Percentiles rank a stretch among this genome's conserved stretches.
These are phyloP conservation scores for Macroramphosus scolopax DNA, from an alignment of 2,797 vertebrate species.

Conservation along the genomic window DNA sequence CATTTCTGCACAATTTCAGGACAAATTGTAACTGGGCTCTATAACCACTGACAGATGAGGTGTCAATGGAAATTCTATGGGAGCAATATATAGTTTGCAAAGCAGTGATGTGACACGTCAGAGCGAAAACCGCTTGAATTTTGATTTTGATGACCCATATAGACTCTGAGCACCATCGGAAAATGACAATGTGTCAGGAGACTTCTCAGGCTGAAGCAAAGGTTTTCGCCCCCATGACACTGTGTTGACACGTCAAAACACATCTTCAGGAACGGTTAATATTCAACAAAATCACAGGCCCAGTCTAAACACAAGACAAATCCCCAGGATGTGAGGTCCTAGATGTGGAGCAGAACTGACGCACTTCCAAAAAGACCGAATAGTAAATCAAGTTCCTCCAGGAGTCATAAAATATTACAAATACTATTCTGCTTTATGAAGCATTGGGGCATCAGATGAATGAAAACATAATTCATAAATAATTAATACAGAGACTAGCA, in stretches of 20 bases:
- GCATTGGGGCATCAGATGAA: too few relatives aligned
- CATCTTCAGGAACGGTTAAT: slow-evolving; percentile 40
- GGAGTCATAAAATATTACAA: slow-evolving; percentile 7
- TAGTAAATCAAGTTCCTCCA: slow-evolving; percentile 3
- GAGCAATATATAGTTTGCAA: background rate
- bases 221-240: slow-evolving; percentile 43
- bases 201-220: slow-evolving; percentile 44
- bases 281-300: slow-evolving; percentile 28
- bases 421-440: background rate
- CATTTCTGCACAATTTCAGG: slow-evolving; percentile 6
- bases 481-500: background rate
- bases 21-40: slow-evolving; percentile 1
- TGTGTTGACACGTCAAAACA: slow-evolving; percentile 57
- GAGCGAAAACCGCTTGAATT: slow-evolving; percentile 15
- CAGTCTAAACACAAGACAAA: slow-evolving; percentile 10
- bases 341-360: background rate
- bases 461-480: slow-evolving; percentile 1
- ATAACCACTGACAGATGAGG: background rate
- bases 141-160: slow-evolving; percentile 28
- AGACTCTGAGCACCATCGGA: slow-evolving; percentile 40
- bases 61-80: background rate
- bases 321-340: background rate
- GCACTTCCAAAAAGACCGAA: background rate
- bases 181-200: slow-evolving; percentile 58
- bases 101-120: background rate